A percentile compares a stretch with the other conserved stretches of the same genome.
Evolutionary conservation across 1,140 invertebrate species (phyloP).

Genomic region (Eciton burchellii): DNA sequence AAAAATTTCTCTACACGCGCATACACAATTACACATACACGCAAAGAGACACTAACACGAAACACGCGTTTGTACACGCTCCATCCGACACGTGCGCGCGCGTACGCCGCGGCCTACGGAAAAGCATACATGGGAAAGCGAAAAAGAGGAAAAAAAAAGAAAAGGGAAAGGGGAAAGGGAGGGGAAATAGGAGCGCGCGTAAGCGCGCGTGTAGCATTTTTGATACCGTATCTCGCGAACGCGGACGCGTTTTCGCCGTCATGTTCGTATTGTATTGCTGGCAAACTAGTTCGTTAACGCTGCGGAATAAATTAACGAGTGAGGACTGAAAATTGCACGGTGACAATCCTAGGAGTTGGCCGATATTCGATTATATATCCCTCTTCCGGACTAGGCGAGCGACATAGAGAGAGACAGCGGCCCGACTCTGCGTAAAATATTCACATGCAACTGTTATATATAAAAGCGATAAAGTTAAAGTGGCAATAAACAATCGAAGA

Average conservation of each 20-base stretch:
- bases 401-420: conserved; percentile 5
- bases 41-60: conserved; percentile 27
- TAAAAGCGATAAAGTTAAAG: conserved; percentile 41
- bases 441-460: conserved; percentile 47
- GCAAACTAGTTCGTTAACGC: conserved; percentile 45
- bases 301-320: conserved; percentile 43
- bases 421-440: conserved; percentile 36
- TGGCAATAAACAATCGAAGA: conserved; percentile 68
- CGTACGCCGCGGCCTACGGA: not conserved
- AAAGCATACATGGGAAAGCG: conserved; percentile 18
- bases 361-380: conserved; percentile 43
- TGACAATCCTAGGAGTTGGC: conserved; percentile 30
- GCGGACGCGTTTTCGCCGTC: conserved; percentile 17
- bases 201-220: conserved; percentile 20
- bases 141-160: conserved; percentile 11
- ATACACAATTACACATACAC: conserved; percentile 26
- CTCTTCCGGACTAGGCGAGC: conserved; percentile 16
- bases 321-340: conserved; percentile 34
- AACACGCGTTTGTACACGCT: conserved; percentile 21
- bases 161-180: not conserved
- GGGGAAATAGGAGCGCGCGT: no score
- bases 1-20: conserved; percentile 30
- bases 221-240: conserved; percentile 30
- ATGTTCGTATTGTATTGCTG: conserved; percentile 43
- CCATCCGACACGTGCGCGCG: not conserved